These are phyloP conservation scores for Ceratina japonica DNA, from an alignment of 1,140 invertebrate genomes.

Conservation along the genomic window DNA sequence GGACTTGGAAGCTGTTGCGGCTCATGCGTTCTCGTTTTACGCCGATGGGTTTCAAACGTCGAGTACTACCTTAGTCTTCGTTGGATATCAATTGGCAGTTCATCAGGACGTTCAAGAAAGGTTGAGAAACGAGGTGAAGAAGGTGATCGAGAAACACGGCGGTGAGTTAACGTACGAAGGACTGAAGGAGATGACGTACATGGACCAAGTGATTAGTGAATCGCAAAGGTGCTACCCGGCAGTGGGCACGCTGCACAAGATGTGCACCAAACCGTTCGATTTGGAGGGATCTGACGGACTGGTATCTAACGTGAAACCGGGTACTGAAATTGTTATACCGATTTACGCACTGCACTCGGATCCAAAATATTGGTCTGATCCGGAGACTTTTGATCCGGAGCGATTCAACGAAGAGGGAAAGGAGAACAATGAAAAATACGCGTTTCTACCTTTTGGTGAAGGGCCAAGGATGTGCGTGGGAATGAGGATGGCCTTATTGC, in stretches of 20 bases:
- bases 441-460: slow-evolving; percentile 82
- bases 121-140: slow-evolving; percentile 45
- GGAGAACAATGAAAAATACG: slow-evolving; percentile 59
- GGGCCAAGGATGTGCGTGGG: slow-evolving; percentile 81
- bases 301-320: slow-evolving; percentile 47
- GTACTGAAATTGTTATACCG: slow-evolving; percentile 70
- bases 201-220: slow-evolving; percentile 62
- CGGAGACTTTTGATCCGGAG: slow-evolving; percentile 84
- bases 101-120: slow-evolving; percentile 53
- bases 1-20: neutral
- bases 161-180: slow-evolving; percentile 53
- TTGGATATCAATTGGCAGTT: slow-evolving; percentile 30
- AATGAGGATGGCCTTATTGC: slow-evolving; percentile 65
- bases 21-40: slow-evolving; percentile 55
- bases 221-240: slow-evolving; percentile 49
- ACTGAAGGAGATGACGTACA: slow-evolving; percentile 60
- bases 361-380: slow-evolving; percentile 75
- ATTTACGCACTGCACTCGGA: slow-evolving; percentile 75
- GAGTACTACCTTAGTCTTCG: slow-evolving; percentile 19
- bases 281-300: slow-evolving; percentile 62
- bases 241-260: slow-evolving; percentile 28
- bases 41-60: slow-evolving; percentile 56
- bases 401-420: slow-evolving; percentile 80
- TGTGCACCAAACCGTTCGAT: slow-evolving; percentile 50
- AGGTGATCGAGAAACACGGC: slow-evolving; percentile 35